These are phyloP conservation scores for Parazoanthus swiftii DNA, from an alignment of 92 coral and sea anemone species.

Conservation along the genomic window DNA sequence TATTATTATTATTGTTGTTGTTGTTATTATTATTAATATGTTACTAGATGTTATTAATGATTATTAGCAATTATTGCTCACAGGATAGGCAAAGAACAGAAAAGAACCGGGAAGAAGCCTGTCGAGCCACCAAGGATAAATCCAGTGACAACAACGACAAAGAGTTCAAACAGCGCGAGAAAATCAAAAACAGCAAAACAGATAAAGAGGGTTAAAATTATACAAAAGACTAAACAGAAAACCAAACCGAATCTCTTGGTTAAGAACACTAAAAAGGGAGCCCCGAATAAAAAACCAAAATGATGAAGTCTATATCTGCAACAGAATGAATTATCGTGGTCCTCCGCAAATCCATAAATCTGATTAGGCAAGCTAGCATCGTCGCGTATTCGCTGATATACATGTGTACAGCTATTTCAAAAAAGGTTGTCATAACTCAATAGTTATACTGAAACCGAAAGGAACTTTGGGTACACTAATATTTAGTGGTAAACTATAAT, in stretches of 20 bases:
- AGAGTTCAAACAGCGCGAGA: neutral
- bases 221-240: neutral
- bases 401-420: too few species aligned
- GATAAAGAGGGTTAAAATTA: neutral
- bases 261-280: too few species aligned
- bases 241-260: neutral
- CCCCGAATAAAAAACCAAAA: too few species aligned
- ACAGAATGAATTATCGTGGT: too few species aligned
- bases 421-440: too few species aligned
- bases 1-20: neutral
- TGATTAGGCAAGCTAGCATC: too few species aligned
- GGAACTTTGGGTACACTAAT: too few species aligned
- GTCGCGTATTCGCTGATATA: too few species aligned
- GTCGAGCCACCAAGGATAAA: neutral
- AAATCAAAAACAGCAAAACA: neutral
- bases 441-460: too few species aligned
- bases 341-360: too few species aligned
- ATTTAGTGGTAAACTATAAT: too few species aligned
- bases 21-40: neutral
- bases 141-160: neutral
- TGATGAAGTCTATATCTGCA: too few species aligned
- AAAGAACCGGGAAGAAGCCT: neutral
- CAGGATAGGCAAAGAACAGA: constrained; percentile 21
- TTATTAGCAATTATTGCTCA: neutral
- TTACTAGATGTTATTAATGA: neutral